A percentile compares a stretch with the other conserved stretches of the same genome.
phyloP scores from a whole-genome alignment of 2,888 invertebrate species.

The Gandaritis pyraliata region DNA sequence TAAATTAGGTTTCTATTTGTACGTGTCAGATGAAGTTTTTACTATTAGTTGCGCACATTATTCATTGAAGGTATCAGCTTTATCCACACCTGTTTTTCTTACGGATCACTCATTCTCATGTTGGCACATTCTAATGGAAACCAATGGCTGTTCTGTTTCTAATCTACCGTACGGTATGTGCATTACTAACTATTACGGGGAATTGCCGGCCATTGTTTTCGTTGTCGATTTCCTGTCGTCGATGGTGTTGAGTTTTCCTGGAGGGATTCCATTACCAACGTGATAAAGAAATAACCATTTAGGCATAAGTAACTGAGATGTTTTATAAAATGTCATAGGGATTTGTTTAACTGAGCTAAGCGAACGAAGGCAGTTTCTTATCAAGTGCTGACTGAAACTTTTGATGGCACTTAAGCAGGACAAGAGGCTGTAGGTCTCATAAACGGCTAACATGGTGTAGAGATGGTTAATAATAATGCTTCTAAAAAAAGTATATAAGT shows the following conservation, averaged over 20 bases:
- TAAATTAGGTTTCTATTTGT: conserved; percentile 52
- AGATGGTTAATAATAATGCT: too few species aligned
- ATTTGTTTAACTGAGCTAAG: too few species aligned
- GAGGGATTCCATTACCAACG: not conserved
- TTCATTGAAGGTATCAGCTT: conserved; percentile 14
- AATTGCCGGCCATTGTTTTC: conserved; percentile 40
- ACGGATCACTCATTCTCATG: conserved; percentile 4
- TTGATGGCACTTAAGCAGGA: too few species aligned
- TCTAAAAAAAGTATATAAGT: too few species aligned
- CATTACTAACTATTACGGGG: conserved; percentile 10
- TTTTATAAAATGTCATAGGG: too few species aligned
- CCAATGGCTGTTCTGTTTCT: conserved; percentile 1
- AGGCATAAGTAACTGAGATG: not conserved
- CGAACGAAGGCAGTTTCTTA: too few species aligned
- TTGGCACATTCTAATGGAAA: conserved; percentile 7
- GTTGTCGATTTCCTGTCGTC: conserved; percentile 11
- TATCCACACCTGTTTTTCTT: conserved; percentile 14
- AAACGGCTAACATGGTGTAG: too few species aligned
- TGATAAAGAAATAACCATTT: not conserved
- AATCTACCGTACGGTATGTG: not conserved
- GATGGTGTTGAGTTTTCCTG: conserved; percentile 6
- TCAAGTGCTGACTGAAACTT: too few species aligned
- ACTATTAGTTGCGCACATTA: conserved; percentile 36
- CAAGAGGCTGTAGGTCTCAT: too few species aligned
- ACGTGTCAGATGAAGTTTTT: conserved; percentile 46